Conservation (phyloP, 1,140 invertebrate genomes). For the Zaprionus tsacasi region DNA sequence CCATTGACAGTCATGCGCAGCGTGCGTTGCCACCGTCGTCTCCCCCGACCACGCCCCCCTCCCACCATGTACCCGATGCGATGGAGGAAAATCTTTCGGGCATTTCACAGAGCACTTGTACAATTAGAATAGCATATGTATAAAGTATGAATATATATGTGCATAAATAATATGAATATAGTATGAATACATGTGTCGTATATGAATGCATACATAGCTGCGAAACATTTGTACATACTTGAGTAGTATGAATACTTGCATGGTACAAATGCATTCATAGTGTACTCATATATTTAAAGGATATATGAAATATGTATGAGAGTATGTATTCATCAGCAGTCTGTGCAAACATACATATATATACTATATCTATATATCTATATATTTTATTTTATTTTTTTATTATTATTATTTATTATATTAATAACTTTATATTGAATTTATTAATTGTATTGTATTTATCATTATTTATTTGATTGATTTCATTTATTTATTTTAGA, state of each 20-base stretch:
- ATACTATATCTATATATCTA: too few relatives aligned
- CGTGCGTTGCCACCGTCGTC: constrained; percentile 46
- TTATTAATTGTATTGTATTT: not conserved
- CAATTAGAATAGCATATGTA: constrained; percentile 36
- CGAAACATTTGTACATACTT: not conserved
- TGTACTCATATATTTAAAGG: too few relatives aligned
- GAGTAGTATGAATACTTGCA: not conserved
- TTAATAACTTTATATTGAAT: too few relatives aligned
- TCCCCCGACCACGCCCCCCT: constrained; percentile 15
- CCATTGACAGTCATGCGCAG: constrained; percentile 74
- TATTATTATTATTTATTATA: not conserved
- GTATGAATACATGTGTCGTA: not conserved
- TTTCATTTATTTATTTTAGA: too few relatives aligned
- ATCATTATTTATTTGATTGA: too few relatives aligned
- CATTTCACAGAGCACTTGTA: constrained; percentile 26
- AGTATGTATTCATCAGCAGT: not conserved
- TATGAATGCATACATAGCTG: not conserved
- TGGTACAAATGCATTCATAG: not conserved
- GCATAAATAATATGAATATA: not conserved
- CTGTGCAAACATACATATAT: not conserved
- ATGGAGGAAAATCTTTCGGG: constrained; percentile 24
- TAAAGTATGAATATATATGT: not conserved
- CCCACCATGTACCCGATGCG: constrained; percentile 14
- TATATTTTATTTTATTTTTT: too few relatives aligned
- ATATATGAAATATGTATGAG: too few relatives aligned